Evolutionary conservation across 2,888 invertebrate genomes (phyloP), one percentile per base, ranked within the genome.

Genomic region (Drosophila tripunctata): DNA sequence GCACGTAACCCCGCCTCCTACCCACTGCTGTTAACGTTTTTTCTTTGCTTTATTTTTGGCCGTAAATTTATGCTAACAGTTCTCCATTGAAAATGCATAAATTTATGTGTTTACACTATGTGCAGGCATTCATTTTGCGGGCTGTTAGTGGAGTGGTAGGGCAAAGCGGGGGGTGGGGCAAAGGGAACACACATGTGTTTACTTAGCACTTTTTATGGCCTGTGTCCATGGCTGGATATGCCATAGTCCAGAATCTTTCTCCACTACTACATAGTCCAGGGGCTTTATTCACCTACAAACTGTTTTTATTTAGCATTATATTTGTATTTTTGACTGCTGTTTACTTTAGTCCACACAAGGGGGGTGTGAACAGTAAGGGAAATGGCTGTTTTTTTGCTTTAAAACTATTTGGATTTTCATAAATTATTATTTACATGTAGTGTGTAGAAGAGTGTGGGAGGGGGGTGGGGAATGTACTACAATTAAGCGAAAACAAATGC

Each of bases 1-100:
- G 7, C n/a, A n/a, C n/a, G n/a, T n/a, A n/a, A n/a, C 22, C 22
- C 14, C 40, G 2, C 30, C 22, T 45, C 50, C 38, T 24, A 38
- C 63, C 30, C 45, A 40, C 60, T 40, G 41, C 48, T 62, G 30
- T 48, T 48, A 40, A 30, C 38, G 36, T 40, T 56, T 40, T 38
- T 38, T 38, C n/a, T 19, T 56, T 38, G 38, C 36, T 38, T 38
- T 19, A 22, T 41, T 69, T 67, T 62, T 63, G 73, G 77, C 78
- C 68, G 87, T 74, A 87, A 85, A 81, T 87, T 86, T 87, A 83
- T 83, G 87, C 79, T 87, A 85, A 85, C 85, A 83, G 83, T 79
- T 85, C 73, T 73, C 84, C 86, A 85, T 85, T 85, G 84, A 85
- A 85, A 85, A 83, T 85, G 85, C 84, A 85, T 85, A 85, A 85